Base-by-base conservation (phyloP, 2,797 vertebrate genomes). In the Carduelis carduelis region DNA sequence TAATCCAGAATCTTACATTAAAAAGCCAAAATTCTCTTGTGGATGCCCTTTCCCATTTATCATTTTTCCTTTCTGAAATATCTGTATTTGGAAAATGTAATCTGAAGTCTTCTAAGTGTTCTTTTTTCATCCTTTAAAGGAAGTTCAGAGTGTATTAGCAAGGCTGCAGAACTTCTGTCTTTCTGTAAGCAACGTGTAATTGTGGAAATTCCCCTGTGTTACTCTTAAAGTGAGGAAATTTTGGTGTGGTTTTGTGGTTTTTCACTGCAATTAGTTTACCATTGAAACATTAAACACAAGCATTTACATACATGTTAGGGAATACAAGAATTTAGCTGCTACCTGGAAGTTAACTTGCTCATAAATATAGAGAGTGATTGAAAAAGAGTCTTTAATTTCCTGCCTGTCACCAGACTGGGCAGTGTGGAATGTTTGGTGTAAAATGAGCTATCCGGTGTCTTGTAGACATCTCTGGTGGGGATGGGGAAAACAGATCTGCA, bases 311-410 rank as follows among this genome's bases (percentile, higher is more conserved):
- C 4, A 1, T 87, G 16, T 32, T 37, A n/a, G 59, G 70, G 9
- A 91, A 44, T 19, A 46, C 28, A n/a, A 92, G 46, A 89, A 55
- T 52, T 61, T 34, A 61, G 70, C 74, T 72, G 46, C 69, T 89
- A 80, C 80, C 69, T 94, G 82, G 41, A 89, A 91, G 24, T 55
- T 57, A 78, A 30, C 34, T 50, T 55, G 4, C 49, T 83, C 63
- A 30, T 86, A 91, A 90, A 68, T 80, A 35, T 2, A 47, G 26
- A 15, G 11, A 18, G 66, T 57, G 79, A 50, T 46, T 4, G 3
- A 68, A 77, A 83, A 79, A 68, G 66, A 63, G 71, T 35, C 89
- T 93, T 90, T 90, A 34, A 91, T 93, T 93, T 96, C 95, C 90
- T 95, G 92, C 59, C n/a, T 1, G 5, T 80, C 91, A 70, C 24